phyloP scores from a whole-genome alignment of 2,113 vertebrate genomes.

The Colistium nudipinnis region DNA sequence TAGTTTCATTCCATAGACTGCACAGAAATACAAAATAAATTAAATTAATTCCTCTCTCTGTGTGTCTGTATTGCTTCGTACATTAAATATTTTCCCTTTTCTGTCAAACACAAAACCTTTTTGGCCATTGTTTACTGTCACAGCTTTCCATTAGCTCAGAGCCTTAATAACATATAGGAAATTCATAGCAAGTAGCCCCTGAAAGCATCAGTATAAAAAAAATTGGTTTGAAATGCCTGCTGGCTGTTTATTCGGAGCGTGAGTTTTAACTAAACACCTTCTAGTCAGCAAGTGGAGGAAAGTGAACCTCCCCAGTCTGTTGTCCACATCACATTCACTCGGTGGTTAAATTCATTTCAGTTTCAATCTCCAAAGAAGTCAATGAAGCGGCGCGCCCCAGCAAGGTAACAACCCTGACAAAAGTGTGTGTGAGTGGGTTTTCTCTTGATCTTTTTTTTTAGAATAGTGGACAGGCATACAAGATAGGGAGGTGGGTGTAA shows the following conservation, averaged over 20 bases:
- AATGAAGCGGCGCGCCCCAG: constrained; percentile 8
- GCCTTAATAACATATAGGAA: constrained; percentile 9
- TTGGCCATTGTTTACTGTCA: not conserved
- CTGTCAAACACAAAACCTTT: not conserved
- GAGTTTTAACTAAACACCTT: constrained; percentile 29
- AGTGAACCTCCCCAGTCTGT: constrained; percentile 4
- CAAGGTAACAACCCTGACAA: not conserved
- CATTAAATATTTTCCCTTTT: not conserved
- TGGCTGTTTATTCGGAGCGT: constrained; percentile 26
- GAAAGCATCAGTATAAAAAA: constrained; percentile 30
- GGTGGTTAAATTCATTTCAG: constrained; percentile 5
- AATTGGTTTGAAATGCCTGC: constrained; percentile 31
- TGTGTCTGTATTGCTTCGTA: constrained; percentile 1
- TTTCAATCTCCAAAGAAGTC: constrained; percentile 17
- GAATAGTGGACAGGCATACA: not conserved
- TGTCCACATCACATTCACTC: constrained; percentile 11
- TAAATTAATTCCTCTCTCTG: not conserved
- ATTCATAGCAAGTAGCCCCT: constrained; percentile 17
- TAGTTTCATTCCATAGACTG: not conserved
- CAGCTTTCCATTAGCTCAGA: constrained; percentile 22
- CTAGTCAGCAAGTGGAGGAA: not conserved
- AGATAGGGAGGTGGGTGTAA: not conserved
- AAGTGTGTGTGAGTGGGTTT: constrained; percentile 13
- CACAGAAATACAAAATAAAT: not conserved
- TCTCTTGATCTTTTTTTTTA: not conserved